Conservation (phyloP, 2,888 invertebrate genomes). For the Matsumyia berberina region DNA sequence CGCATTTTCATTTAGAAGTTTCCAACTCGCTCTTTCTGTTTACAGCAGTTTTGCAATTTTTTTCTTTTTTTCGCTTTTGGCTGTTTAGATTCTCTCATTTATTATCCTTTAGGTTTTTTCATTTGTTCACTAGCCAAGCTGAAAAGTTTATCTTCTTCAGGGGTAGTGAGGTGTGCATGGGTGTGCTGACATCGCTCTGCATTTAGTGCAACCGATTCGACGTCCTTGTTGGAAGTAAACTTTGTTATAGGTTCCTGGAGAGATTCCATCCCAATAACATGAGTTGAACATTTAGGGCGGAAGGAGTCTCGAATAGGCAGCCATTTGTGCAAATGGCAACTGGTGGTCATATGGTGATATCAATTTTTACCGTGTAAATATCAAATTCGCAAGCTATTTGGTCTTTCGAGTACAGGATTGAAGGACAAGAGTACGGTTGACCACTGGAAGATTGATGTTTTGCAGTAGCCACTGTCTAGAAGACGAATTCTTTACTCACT, state of each 20-base stretch:
- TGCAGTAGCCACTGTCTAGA: too few relatives aligned
- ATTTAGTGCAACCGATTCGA: conserved; percentile 20
- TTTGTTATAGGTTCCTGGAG: conserved; percentile 31
- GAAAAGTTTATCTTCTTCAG: conserved; percentile 42
- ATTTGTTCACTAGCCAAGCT: conserved; percentile 36
- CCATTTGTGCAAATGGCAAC: too few relatives aligned
- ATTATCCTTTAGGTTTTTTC: conserved; percentile 37
- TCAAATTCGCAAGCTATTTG: too few relatives aligned
- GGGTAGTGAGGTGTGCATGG: not conserved
- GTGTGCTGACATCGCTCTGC: conserved; percentile 15
- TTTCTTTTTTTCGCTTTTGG: not conserved
- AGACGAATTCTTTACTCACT: too few relatives aligned
- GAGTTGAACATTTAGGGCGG: too few relatives aligned
- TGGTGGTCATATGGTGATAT: too few relatives aligned
- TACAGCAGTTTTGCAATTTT: conserved; percentile 50
- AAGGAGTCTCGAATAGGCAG: too few relatives aligned
- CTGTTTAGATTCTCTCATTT: conserved; percentile 41
- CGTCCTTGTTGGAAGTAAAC: conserved; percentile 26
- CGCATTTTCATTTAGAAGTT: conserved; percentile 71
- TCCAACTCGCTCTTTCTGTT: conserved; percentile 64
- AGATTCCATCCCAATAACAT: not conserved
- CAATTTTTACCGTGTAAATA: too few relatives aligned
- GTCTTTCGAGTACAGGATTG: too few relatives aligned
- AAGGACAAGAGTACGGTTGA: too few relatives aligned
- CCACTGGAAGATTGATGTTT: too few relatives aligned